phyloP scores from a whole-genome alignment of 2,888 invertebrate genomes.

The Tetropium fuscum region DNA sequence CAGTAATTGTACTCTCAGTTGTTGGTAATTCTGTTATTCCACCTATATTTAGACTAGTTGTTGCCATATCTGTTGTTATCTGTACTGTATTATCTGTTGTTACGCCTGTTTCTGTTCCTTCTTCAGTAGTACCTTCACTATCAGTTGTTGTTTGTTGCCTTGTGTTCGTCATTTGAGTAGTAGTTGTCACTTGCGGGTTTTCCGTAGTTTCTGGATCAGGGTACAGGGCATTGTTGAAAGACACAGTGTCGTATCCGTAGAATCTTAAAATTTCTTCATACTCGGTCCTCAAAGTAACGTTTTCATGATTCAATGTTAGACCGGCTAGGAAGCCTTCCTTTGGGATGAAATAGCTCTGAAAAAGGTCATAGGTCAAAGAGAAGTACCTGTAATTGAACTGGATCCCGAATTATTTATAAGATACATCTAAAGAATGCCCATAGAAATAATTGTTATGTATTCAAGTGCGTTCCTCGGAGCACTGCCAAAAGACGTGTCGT shows the following conservation, averaged over 20 bases:
- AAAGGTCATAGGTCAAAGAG: too few species aligned
- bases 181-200: slow-evolving; percentile 39
- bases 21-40: slow-evolving; percentile 46
- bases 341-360: slow-evolving; percentile 85
- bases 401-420: too few species aligned
- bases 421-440: too few species aligned
- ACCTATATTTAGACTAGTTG: slow-evolving; percentile 26
- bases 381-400: too few species aligned
- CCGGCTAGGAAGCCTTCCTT: slow-evolving; percentile 87
- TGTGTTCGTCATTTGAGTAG: slow-evolving; percentile 16
- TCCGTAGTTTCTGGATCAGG: slow-evolving; percentile 55
- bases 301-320: slow-evolving; percentile 81
- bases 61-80: slow-evolving; percentile 18
- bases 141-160: slow-evolving; percentile 15
- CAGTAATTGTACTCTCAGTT: slow-evolving; percentile 53
- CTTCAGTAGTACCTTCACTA: slow-evolving; percentile 25
- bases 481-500: slow-evolving; percentile 2
- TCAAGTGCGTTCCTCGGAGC: too few species aligned
- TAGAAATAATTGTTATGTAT: too few species aligned
- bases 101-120: background rate
- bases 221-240: slow-evolving; percentile 61
- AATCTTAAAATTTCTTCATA: slow-evolving; percentile 81
- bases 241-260: slow-evolving; percentile 83
- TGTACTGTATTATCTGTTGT: background rate
- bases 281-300: slow-evolving; percentile 79